Conservation (phyloP, 2,797 vertebrate genomes). For the Scomberomorus guttatus region DNA sequence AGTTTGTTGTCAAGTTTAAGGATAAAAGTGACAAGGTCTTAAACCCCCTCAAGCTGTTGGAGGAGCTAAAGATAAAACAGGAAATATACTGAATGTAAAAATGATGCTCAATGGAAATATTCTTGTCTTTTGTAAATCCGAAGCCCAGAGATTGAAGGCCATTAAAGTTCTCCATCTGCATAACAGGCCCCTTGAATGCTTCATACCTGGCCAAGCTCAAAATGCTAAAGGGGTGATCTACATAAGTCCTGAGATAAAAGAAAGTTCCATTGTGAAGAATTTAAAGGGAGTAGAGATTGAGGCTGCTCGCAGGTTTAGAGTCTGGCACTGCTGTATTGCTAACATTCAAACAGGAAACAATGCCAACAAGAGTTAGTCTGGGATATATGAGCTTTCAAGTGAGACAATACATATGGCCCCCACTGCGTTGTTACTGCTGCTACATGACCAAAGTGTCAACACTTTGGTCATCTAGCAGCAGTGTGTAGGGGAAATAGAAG, state of each 20-base stretch:
- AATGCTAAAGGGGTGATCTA: not conserved
- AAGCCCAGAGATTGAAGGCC: too few relatives aligned
- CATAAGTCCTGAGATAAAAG: not conserved
- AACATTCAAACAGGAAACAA: not conserved
- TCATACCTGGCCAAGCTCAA: not conserved
- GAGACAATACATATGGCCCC: not conserved
- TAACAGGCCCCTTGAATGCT: too few relatives aligned
- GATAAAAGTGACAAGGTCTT: not conserved
- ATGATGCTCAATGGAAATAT: not conserved
- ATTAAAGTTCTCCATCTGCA: not conserved
- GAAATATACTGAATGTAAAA: not conserved
- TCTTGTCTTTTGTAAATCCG: too few relatives aligned
- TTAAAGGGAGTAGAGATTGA: not conserved
- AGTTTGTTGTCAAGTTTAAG: not conserved
- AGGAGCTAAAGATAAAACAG: not conserved
- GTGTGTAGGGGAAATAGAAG: not conserved
- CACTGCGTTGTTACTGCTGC: too few relatives aligned
- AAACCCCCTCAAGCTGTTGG: not conserved
- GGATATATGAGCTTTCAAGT: not conserved
- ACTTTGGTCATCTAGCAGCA: not conserved
- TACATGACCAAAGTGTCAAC: too few relatives aligned
- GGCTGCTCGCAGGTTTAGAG: not conserved
- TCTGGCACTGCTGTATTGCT: too few relatives aligned
- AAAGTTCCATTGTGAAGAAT: not conserved
- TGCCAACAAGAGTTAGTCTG: not conserved